Conservation (phyloP, 2,888 invertebrate species). For the Troides oblongomaculatus region DNA sequence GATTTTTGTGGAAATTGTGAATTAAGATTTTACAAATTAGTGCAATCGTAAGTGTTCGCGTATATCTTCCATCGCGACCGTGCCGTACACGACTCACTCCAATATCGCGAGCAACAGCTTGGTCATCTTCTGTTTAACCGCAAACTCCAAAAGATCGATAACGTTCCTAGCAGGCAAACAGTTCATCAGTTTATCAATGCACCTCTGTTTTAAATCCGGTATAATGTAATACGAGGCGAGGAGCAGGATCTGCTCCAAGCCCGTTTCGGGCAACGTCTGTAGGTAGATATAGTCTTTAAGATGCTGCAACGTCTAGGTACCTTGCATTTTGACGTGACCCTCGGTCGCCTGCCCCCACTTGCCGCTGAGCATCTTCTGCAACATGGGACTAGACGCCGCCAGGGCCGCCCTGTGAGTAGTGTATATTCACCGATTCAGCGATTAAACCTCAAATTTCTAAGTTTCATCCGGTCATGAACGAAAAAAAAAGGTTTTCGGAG, state of each 20-base stretch:
- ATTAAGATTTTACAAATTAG: no score
- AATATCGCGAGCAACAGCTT: constrained; percentile 46
- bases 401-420: constrained; percentile 45
- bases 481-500: no score
- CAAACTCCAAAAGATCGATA: constrained; percentile 48
- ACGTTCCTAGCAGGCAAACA: constrained; percentile 38
- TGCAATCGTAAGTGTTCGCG: constrained; percentile 33
- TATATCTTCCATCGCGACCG: constrained; percentile 43
- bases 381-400: constrained; percentile 52
- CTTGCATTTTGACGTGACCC: constrained; percentile 46
- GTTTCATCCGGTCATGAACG: no score
- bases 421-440: no score
- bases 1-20: no score
- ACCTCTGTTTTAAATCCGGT: constrained; percentile 50
- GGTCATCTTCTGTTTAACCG: constrained; percentile 47
- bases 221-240: constrained; percentile 53
- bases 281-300: constrained; percentile 54
- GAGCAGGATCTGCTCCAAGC: constrained; percentile 47
- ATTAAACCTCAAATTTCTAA: no score
- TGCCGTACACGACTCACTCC: constrained; percentile 43
- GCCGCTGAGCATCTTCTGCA: constrained; percentile 49
- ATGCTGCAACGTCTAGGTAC: constrained; percentile 47
- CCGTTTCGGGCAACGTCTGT: constrained; percentile 44
- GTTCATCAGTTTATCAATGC: constrained; percentile 46
- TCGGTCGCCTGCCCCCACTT: constrained; percentile 50